Base-by-base conservation (phyloP, 2,113 vertebrate species). In the Colius striatus region DNA sequence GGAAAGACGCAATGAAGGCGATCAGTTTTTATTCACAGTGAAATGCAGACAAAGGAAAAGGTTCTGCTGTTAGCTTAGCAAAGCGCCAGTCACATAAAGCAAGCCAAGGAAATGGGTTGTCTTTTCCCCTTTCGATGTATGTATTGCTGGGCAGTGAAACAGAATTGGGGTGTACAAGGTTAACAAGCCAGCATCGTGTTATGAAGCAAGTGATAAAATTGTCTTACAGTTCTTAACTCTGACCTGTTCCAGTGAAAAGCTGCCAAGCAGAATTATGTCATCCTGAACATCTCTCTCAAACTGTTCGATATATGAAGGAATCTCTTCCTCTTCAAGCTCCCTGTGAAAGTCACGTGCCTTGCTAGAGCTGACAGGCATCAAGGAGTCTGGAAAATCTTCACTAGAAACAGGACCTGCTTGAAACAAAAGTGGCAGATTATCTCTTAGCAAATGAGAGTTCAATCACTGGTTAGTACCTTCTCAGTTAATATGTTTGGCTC, bases 191-290 rank as follows among this genome's bases (percentile, higher is more conserved):
- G 84, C 92, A 97, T 97, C 97, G 96, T 95, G 95, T 92, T 97
- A 95, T 97, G 97, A 98, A 98, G 97, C 96, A 97, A 97, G 96
- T 75, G 86, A 97, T 97, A 95, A 98, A 97, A 98, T 98, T 97
- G 97, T 96, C 97, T 98, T 97, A 97, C 68, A 97, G 96, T 96
- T 98, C 97, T 98, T 98, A 94, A 93, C 34, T 90, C 98, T 99
- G 97, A 99, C 99, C 99, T 99, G 98, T 98, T 98, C 98, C 96
- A 98, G 94, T 94, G 98, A 98, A 98, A 98, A 96, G 95, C 98
- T 98, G 98, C 98, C 98, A 97, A 99, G 98, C 96, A 98, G 97
- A 97, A 99, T 98, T 98, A 98, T 97, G 93, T 98, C 98, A 98
- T 97, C 96, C 95, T 96, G 98, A 98, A 98, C 98, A 45, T 96